These are phyloP conservation scores for Drosophila basisetae DNA, from an alignment of 2,888 invertebrate genomes.

Conservation along the genomic window DNA sequence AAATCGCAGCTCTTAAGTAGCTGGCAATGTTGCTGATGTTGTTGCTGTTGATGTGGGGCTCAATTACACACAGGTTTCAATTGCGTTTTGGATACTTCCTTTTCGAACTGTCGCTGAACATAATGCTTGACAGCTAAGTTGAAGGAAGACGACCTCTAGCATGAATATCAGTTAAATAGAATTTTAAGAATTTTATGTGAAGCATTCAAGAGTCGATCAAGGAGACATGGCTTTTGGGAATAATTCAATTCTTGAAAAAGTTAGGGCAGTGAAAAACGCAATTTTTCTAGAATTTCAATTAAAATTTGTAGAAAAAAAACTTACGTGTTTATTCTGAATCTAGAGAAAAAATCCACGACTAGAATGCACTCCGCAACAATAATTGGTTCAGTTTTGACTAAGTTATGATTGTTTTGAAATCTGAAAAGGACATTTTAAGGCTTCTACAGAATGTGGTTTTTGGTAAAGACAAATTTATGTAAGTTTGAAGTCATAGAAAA, in stretches of 20 bases:
- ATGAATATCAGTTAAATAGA: background rate
- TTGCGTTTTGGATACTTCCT: slow-evolving; percentile 2
- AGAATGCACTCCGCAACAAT: background rate
- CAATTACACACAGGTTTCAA: slow-evolving; percentile 13
- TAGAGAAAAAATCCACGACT: background rate
- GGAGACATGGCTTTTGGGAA: background rate
- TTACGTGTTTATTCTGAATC: background rate
- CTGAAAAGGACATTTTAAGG: background rate
- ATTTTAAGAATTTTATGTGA: background rate
- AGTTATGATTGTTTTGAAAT: background rate
- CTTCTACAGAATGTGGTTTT: background rate
- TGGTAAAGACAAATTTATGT: background rate
- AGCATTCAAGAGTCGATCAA: background rate
- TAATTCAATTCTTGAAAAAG: background rate
- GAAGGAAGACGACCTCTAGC: background rate
- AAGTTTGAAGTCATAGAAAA: background rate
- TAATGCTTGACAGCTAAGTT: background rate
- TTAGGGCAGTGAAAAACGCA: background rate
- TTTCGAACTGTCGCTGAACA: background rate
- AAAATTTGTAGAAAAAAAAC: background rate
- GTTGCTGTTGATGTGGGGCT: slow-evolving; percentile 1
- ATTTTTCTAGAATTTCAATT: background rate
- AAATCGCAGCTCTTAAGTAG: slow-evolving; percentile 7
- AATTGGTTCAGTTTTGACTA: background rate
- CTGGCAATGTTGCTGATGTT: slow-evolving; percentile 1